A percentile compares a stretch with the other conserved stretches of the same genome.
Evolutionary conservation across 2,113 vertebrate species (phyloP).

Genomic region (Glaucomys volans): DNA sequence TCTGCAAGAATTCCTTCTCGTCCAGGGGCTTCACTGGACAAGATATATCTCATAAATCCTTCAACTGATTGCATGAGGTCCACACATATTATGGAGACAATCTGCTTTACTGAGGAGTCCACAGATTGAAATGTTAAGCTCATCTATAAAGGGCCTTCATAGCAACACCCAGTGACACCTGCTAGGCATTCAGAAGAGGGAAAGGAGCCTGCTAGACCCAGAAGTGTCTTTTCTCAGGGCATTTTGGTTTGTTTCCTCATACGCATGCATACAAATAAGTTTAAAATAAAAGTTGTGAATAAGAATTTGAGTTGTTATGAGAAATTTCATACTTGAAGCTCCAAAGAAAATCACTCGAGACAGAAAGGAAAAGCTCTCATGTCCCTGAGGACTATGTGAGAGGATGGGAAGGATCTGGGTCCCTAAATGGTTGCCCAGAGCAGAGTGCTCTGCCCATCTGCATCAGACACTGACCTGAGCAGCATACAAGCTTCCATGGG

Average conservation of each 20-base stretch:
- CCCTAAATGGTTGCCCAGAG: neutral
- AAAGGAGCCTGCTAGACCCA: no score
- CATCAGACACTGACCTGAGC: neutral
- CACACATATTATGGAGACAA: neutral
- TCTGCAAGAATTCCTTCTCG: neutral
- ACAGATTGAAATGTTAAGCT: neutral
- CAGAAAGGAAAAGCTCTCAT: neutral
- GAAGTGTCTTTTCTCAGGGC: no score
- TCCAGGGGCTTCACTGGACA: no score
- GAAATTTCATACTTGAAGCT: neutral
- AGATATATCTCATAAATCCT: no score
- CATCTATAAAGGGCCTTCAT: neutral
- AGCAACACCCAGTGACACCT: neutral
- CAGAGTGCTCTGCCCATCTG: neutral
- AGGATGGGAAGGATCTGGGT: neutral
- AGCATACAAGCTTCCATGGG: neutral
- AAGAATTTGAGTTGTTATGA: neutral
- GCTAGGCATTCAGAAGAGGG: no score
- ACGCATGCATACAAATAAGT: no score
- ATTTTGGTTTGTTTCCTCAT: no score
- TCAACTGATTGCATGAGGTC: neutral
- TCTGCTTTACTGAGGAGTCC: neutral
- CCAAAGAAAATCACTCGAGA: neutral
- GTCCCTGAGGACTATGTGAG: no score
- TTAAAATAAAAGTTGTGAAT: neutral